phyloP scores from a whole-genome alignment of 2,888 invertebrate genomes.

The Leucophora obtusa region DNA sequence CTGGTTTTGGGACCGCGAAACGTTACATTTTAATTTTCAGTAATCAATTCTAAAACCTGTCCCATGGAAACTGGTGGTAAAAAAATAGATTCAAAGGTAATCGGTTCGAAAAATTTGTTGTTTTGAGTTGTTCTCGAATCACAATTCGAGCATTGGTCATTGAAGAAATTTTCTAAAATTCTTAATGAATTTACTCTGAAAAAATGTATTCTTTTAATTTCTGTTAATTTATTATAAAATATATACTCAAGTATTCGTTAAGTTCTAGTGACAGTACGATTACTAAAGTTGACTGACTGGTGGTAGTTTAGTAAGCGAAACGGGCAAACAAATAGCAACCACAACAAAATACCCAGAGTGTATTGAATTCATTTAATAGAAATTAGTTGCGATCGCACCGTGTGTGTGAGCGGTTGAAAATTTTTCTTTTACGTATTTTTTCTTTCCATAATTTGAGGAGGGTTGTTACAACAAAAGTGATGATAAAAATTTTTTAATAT shows the following conservation, averaged over 20 bases:
- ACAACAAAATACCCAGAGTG: conserved; percentile 39
- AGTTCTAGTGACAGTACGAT: conserved; percentile 53
- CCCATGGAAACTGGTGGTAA: no score
- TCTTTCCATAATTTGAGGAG: conserved; percentile 11
- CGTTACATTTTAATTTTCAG: no score
- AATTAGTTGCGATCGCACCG: conserved; percentile 75
- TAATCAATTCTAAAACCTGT: no score
- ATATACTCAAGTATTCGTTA: conserved; percentile 9
- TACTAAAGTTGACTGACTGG: conserved; percentile 40
- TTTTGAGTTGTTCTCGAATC: no score
- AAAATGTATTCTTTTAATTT: no score
- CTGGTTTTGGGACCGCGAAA: no score
- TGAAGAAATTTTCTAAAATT: no score
- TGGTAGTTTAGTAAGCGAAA: conserved; percentile 24
- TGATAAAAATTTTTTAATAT: neutral
- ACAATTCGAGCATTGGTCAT: no score
- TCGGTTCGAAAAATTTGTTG: no score
- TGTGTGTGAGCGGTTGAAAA: conserved; percentile 67
- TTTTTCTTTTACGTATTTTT: conserved; percentile 29
- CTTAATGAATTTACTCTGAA: no score
- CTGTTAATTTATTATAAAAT: no score
- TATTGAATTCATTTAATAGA: conserved; percentile 49
- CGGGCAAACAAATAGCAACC: conserved; percentile 36
- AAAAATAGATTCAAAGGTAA: no score
- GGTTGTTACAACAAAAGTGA: conserved; percentile 38